Conservation (phyloP, 2,113 vertebrate genomes). For the Odocoileus hemionus region DNA sequence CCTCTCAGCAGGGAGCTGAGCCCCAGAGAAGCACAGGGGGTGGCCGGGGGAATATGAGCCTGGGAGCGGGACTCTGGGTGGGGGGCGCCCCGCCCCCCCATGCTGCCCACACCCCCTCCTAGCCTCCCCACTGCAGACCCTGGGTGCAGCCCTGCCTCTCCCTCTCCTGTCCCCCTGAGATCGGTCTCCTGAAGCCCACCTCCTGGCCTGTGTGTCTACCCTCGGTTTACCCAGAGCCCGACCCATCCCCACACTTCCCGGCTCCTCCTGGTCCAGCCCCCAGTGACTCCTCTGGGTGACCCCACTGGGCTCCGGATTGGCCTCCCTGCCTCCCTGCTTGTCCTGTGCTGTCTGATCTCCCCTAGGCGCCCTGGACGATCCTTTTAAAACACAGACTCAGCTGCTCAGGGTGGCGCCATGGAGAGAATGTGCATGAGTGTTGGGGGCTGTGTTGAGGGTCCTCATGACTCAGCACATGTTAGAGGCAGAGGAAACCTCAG, state of each 20-base stretch:
- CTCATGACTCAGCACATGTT: background rate
- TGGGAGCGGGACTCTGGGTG: background rate
- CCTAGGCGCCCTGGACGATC: background rate
- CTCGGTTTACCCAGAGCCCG: background rate
- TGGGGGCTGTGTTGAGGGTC: fast-evolving
- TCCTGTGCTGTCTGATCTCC: background rate
- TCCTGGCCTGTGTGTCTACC: too few species aligned
- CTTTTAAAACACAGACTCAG: too few species aligned
- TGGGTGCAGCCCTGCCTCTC: too few species aligned
- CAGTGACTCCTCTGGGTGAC: fast-evolving
- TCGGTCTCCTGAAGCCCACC: fast-evolving
- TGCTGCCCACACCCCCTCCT: background rate
- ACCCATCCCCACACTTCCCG: fast-evolving
- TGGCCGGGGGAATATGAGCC: background rate
- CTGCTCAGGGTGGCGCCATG: too few species aligned
- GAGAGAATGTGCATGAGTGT: fast-evolving
- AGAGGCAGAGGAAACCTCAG: background rate
- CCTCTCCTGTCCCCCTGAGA: background rate
- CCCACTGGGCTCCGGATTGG: fast-evolving
- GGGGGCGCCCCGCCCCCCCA: too few species aligned
- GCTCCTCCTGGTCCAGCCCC: background rate
- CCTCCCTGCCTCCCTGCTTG: fast-evolving
- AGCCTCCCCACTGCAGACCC: background rate
- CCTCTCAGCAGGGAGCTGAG: background rate
- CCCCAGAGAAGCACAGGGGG: background rate